Evolutionary conservation across 2,797 vertebrate species (phyloP).

Genomic region (Spheniscus humboldti): DNA sequence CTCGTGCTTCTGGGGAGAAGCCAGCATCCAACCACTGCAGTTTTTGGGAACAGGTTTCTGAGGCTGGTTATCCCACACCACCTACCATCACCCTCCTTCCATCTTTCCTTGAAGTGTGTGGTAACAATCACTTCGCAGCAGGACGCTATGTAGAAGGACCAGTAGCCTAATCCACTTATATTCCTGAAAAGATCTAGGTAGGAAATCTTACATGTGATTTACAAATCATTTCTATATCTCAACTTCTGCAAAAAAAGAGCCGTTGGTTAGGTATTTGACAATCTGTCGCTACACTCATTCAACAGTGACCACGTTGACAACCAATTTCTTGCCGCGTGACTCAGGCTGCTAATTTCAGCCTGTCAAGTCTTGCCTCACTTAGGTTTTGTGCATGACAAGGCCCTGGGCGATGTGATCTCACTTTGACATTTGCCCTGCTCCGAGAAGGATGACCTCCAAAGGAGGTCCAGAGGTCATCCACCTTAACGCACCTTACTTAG

Average conservation of each 20-base stretch:
- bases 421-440: fast-evolving
- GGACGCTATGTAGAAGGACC: background rate
- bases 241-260: background rate
- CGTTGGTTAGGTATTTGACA: background rate
- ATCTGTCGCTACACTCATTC: background rate
- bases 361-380: background rate
- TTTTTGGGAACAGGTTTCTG: background rate
- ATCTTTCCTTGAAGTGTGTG: background rate
- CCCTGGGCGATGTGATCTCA: background rate
- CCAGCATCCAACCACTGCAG: background rate
- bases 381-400: background rate
- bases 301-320: background rate
- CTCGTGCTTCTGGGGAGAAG: background rate
- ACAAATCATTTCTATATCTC: background rate
- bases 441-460: background rate
- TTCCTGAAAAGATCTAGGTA: background rate
- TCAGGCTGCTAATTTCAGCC: constrained; percentile 16
- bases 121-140: background rate
- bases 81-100: background rate
- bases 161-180: background rate
- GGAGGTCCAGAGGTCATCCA: background rate
- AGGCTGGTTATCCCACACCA: background rate
- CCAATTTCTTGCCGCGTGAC: background rate
- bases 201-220: background rate
- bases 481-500: background rate